Evolutionary conservation across 2,797 vertebrate genomes (phyloP).

Genomic region (Sparidentex hasta): DNA sequence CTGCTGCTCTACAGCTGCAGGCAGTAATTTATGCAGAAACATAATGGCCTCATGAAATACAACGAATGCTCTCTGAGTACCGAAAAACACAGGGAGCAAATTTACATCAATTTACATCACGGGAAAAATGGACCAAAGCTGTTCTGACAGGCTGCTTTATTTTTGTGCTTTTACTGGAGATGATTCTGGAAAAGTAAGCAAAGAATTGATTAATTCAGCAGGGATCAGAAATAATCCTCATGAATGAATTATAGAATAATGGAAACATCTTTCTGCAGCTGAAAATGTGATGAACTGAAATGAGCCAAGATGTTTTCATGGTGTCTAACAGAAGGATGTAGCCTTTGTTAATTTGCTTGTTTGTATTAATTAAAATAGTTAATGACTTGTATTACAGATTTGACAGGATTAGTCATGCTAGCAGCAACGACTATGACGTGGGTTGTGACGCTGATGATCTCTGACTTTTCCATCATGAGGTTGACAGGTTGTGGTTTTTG

Average conservation of each 20-base stretch:
- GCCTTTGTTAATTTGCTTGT: not conserved
- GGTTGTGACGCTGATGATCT: no score
- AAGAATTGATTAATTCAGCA: not conserved
- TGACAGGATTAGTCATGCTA: no score
- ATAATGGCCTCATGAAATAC: conserved; percentile 55
- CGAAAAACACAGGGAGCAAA: conserved; percentile 25
- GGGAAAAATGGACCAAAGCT: conserved; percentile 11
- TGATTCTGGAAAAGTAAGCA: conserved; percentile 13
- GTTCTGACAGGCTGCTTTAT: not conserved
- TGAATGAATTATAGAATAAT: not conserved
- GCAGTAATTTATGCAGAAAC: conserved; percentile 50
- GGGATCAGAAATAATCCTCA: not conserved
- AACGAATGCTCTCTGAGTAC: conserved; percentile 29
- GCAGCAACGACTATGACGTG: no score
- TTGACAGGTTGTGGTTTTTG: no score
- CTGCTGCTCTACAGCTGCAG: conserved; percentile 59
- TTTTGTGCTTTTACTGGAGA: not conserved
- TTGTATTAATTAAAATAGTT: not conserved
- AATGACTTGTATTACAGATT: not conserved
- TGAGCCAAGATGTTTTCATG: no score
- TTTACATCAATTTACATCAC: conserved; percentile 53
- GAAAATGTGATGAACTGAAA: not conserved
- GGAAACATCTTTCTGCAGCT: not conserved
- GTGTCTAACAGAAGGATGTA: not conserved
- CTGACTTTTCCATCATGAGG: no score